Base-by-base conservation (phyloP, 2,797 vertebrate genomes). In the Perodicticus potto region DNA sequence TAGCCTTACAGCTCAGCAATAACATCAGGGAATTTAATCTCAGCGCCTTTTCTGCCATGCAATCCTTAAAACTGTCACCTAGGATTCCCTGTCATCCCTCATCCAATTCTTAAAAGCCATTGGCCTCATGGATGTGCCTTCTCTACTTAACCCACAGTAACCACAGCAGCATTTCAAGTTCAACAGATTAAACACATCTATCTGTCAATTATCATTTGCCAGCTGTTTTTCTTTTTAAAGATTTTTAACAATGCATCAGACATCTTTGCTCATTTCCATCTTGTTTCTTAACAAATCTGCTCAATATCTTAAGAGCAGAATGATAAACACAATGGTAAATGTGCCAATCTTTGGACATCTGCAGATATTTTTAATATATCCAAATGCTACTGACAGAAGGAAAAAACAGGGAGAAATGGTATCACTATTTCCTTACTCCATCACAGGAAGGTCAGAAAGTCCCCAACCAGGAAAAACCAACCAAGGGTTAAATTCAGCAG, bases 11-110 rank as follows among this genome's bases (percentile, higher is more conserved):
- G 98, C 98, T 98, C 98, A 97, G 97, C 98, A 98, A 99, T 98
- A 99, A 98, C 99, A 98, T 98, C 98, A 98, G 98, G 97, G 98
- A 98, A 99, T 98, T 99, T 98, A 99, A 99, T 99, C 99, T 98
- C 98, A 91, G 95, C n/a, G 97, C 96, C 94, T 96, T 96, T 94
- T 97, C 97, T 98, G 98, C 97, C 98, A 78, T 29, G 91, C 94
- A 69, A 96, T 97, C 97, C 98, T 96, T 96, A 83, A 97, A 97
- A 95, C 96, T 96, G 97, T 97, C 98, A 98, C 97, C 98, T 93
- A 98, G 94, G 98, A 98, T 98, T 98, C 98, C 97, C 98, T 98
- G 98, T 97, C 97, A 96, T 72, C 94, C 97, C 89, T 87, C 53
- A 40, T 94, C 80, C 67, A 89, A 49, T 93, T 86, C 49, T 87